A percentile compares a stretch with the other conserved stretches of the same genome.
Conservation (phyloP, 2,797 vertebrate species). For the Toxotes lorentzi region DNA sequence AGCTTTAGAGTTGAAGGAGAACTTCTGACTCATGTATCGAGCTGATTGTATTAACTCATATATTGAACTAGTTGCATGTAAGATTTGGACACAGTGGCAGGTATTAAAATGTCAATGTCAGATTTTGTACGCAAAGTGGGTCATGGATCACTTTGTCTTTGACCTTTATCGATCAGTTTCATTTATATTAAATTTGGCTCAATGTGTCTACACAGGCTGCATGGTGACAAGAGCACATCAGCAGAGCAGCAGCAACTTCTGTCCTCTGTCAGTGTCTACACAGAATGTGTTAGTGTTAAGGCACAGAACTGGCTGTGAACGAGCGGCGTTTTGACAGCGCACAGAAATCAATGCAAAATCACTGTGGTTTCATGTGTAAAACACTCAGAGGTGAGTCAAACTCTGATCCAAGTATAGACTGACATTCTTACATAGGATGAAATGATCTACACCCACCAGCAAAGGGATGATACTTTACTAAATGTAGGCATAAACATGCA, state of each 20-base stretch:
- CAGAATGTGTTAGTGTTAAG: neutral
- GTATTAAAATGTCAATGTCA: neutral
- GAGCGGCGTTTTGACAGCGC: neutral
- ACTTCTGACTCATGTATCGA: neutral
- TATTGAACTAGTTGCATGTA: neutral
- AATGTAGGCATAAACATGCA: neutral
- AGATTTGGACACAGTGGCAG: neutral
- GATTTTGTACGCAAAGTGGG: neutral
- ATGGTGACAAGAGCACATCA: neutral
- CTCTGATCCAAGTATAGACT: neutral
- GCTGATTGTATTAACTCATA: neutral
- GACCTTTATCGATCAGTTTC: neutral
- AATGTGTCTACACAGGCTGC: neutral
- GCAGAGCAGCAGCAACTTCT: neutral
- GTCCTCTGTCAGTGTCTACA: neutral
- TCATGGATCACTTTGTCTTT: neutral
- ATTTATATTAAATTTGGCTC: neutral
- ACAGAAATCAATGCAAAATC: neutral
- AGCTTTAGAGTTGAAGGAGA: conserved; percentile 4
- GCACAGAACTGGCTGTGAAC: neutral
- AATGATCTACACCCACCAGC: neutral
- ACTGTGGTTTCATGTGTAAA: neutral
- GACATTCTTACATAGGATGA: neutral
- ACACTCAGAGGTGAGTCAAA: neutral
- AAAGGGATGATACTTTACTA: neutral